These are phyloP conservation scores for Staurois parvus DNA, from an alignment of 2,797 vertebrate species.

Conservation along the genomic window DNA sequence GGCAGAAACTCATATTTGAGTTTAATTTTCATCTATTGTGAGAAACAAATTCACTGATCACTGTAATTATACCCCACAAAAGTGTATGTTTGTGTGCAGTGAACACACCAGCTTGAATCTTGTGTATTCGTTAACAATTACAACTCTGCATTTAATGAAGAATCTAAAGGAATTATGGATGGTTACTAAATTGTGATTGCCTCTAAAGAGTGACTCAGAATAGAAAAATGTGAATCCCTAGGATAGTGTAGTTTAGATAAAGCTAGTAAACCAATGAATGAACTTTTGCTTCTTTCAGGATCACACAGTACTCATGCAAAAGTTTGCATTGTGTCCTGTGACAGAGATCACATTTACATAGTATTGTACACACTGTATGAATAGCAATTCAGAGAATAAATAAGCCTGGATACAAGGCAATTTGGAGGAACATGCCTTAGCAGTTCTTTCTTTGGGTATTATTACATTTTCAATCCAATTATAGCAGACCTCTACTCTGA, in stretches of 20 bases:
- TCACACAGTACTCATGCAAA: not conserved
- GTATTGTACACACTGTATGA: conserved; percentile 8
- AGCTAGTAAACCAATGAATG: not conserved
- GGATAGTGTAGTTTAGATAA: not conserved
- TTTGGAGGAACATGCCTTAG: conserved; percentile 33
- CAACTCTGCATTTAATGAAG: too few species aligned
- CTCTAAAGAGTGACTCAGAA: too few species aligned
- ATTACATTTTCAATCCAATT: conserved; percentile 56
- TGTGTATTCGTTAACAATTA: too few species aligned
- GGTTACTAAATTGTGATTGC: too few species aligned
- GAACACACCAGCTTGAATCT: too few species aligned
- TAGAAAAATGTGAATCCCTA: not conserved
- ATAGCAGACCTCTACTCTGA: conserved; percentile 54
- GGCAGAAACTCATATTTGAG: too few species aligned
- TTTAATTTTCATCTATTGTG: too few species aligned
- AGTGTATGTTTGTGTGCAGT: too few species aligned
- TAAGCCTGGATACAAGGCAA: conserved; percentile 35
- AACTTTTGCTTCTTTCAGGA: not conserved
- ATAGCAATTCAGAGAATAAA: conserved; percentile 30
- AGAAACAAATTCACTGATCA: too few species aligned
- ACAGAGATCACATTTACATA: conserved; percentile 25
- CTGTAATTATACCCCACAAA: too few species aligned
- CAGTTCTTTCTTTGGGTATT: conserved; percentile 51
- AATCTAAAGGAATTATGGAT: too few species aligned
- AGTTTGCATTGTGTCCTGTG: conserved; percentile 30